These are phyloP conservation scores for Drosophila merina DNA, from an alignment of 2,888 invertebrate species.

Conservation along the genomic window DNA sequence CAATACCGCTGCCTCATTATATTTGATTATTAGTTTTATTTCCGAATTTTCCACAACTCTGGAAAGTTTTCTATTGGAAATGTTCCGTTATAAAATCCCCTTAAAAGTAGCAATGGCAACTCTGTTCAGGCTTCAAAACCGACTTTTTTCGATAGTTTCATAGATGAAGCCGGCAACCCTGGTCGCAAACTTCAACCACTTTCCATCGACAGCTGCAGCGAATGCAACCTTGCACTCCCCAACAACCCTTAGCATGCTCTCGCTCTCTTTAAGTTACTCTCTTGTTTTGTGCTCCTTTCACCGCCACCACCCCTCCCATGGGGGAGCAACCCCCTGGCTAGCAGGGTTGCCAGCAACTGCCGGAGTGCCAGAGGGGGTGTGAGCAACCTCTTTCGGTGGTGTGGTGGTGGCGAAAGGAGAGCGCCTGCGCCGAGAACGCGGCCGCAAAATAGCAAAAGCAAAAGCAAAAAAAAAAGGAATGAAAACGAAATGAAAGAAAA, in stretches of 20 bases:
- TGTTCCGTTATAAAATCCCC: background rate
- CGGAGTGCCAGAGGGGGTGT: constrained; percentile 7
- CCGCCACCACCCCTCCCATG: constrained; percentile 2
- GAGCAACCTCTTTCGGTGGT: constrained; percentile 15
- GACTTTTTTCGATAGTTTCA: background rate
- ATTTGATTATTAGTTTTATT: too few species aligned
- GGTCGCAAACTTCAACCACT: constrained; percentile 31
- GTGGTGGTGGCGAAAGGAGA: constrained; percentile 47
- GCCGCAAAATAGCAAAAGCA: constrained; percentile 28
- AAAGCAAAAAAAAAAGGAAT: constrained; percentile 24
- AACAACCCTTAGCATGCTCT: constrained; percentile 36
- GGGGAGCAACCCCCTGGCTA: constrained; percentile 12
- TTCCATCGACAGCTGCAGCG: constrained; percentile 40
- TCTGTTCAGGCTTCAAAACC: constrained; percentile 1
- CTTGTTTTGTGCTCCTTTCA: background rate
- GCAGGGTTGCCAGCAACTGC: constrained; percentile 4
- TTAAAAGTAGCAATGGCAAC: constrained; percentile 9
- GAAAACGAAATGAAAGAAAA: constrained; percentile 36
- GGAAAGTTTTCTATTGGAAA: too few species aligned
- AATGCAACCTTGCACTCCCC: constrained; percentile 63
- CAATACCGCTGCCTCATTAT: too few species aligned
- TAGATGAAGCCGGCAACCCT: constrained; percentile 39
- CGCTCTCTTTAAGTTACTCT: background rate
- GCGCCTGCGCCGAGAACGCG: constrained; percentile 59
- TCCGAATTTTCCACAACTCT: too few species aligned